Percentiles rank a stretch among this genome's conserved stretches.
Evolutionary conservation across 2,113 vertebrate genomes (phyloP).

Genomic region (Papio anubis): DNA sequence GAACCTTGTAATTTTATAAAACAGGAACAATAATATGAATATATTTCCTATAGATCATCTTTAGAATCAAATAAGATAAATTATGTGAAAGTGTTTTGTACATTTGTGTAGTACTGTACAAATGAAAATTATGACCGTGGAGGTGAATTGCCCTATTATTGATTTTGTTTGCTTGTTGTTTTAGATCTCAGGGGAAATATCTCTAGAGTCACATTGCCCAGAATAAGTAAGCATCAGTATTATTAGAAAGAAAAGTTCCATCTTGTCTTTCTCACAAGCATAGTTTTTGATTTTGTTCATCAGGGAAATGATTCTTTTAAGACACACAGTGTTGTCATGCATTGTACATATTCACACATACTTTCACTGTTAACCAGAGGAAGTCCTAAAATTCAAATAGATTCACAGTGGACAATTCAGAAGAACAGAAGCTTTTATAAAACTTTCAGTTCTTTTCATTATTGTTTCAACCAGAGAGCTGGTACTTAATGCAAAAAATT

Average conservation of each 20-base stretch:
- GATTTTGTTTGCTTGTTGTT: neutral
- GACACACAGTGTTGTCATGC: neutral
- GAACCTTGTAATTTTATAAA: neutral
- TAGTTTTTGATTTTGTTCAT: neutral
- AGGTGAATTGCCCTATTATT: neutral
- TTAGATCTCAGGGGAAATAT: neutral
- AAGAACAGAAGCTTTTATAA: neutral
- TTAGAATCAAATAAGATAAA: neutral
- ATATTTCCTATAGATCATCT: neutral
- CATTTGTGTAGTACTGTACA: neutral
- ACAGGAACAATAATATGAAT: neutral
- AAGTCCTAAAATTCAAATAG: neutral
- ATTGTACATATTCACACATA: neutral
- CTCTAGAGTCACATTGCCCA: neutral
- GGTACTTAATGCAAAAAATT: neutral
- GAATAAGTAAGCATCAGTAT: neutral
- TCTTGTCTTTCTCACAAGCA: neutral
- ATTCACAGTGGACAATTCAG: neutral
- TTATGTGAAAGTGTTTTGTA: neutral
- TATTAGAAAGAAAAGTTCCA: neutral
- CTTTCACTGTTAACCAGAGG: neutral
- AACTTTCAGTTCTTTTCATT: neutral
- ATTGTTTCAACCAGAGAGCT: neutral
- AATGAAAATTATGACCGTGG: neutral
- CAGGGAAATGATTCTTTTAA: neutral